Percentiles rank a stretch among this genome's conserved stretches.
Evolutionary conservation across 2,797 vertebrate species (phyloP).

Genomic region (Hapalemur alaotrensis): DNA sequence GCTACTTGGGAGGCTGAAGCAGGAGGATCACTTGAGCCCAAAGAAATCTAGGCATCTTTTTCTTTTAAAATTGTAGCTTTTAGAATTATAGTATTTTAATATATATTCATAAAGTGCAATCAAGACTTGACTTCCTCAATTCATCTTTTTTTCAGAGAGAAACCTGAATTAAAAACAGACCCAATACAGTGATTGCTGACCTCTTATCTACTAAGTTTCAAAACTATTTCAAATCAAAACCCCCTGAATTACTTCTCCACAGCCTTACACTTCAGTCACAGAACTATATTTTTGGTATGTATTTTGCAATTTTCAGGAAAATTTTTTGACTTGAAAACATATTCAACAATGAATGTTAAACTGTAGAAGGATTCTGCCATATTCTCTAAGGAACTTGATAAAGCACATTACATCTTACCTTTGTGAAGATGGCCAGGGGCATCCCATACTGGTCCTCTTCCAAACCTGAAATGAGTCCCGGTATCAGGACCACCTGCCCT

Average conservation of each 20-base stretch:
- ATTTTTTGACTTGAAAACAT: background rate
- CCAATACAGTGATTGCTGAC: background rate
- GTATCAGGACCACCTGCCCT: conserved; percentile 84
- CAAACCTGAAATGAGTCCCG: conserved; percentile 93
- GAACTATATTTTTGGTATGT: background rate
- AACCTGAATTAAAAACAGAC: background rate
- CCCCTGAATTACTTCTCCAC: background rate
- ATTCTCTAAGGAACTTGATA: background rate
- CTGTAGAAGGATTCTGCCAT: background rate
- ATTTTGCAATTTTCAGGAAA: background rate
- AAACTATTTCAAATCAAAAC: background rate
- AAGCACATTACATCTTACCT: conserved; percentile 85
- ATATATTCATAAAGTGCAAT: background rate
- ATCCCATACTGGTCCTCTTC: conserved; percentile 96
- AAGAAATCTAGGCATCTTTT: background rate
- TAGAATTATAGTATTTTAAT: background rate
- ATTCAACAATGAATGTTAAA: background rate
- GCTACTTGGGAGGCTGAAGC: background rate
- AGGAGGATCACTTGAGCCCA: background rate
- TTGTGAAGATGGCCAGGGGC: conserved; percentile 96
- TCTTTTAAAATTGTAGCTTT: background rate
- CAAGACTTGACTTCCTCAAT: background rate
- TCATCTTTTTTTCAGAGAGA: background rate
- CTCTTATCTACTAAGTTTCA: background rate
- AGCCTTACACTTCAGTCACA: background rate